A percentile compares a stretch with the other conserved stretches of the same genome.
These are phyloP conservation scores for Saimiri boliviensis DNA, from an alignment of 2,113 vertebrate species.

Conservation along the genomic window DNA sequence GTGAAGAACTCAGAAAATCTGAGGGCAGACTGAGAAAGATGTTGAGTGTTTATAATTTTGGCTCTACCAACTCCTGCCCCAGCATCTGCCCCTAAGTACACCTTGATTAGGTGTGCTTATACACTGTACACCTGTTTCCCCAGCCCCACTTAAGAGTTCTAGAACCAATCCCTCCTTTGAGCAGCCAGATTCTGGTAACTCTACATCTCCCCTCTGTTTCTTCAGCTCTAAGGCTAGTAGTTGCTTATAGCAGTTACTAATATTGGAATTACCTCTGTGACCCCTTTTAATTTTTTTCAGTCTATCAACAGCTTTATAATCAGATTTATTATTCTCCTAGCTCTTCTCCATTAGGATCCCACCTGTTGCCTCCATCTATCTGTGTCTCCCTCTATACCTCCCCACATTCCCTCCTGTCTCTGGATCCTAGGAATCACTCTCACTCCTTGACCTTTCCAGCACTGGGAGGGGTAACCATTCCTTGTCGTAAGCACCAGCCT, in stretches of 20 bases:
- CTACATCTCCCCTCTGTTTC: not conserved
- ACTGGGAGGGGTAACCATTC: not conserved
- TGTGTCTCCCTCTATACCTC: accelerated
- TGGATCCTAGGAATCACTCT: not conserved
- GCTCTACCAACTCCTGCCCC: no score
- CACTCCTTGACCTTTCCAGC: not conserved
- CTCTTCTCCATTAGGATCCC: not conserved
- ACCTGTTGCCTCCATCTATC: not conserved
- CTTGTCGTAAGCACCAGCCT: not conserved
- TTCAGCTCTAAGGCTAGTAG: not conserved
- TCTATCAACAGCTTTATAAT: not conserved
- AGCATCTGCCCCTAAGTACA: no score
- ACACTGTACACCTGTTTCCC: not conserved
- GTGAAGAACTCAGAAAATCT: not conserved
- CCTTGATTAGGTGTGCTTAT: no score
- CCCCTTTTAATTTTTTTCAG: not conserved
- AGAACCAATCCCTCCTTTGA: not conserved
- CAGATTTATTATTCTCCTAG: not conserved
- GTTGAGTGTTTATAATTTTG: not conserved
- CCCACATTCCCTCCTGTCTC: not conserved
- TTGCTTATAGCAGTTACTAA: not conserved
- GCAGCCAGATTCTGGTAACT: not conserved
- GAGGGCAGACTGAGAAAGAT: not conserved
- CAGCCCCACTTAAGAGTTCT: not conserved
- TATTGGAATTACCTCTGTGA: not conserved